Base-by-base conservation (phyloP, 2,888 invertebrate genomes). In the Tyria jacobaeae region DNA sequence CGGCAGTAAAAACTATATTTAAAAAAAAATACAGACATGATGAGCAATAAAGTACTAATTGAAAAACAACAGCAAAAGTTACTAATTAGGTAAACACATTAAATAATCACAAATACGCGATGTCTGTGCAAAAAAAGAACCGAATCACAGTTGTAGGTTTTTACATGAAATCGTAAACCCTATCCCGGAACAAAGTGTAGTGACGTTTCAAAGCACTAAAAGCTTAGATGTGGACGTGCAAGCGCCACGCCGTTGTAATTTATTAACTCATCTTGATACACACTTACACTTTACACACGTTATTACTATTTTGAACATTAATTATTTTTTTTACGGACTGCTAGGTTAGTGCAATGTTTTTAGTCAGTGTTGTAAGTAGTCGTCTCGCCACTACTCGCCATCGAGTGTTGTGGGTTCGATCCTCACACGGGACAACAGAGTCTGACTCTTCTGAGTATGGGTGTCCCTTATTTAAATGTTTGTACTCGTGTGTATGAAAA, bases 261-360 rank as follows among this genome's bases (percentile, higher is more conserved):
- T 56, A 61, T 56, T 50, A 41, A 48, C 17, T 47, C 34, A 52
- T 47, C 27, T 41, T 49, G 34, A 58, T 50, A 58, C 39, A 34
- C 34, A 48, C 25, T 24, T 34, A 17, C 48, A 57, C 56, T n/a
- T n/a, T n/a, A n/a, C n/a, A n/a, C n/a, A n/a, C n/a, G n/a, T n/a
- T n/a, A n/a, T n/a, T n/a, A n/a, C n/a, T n/a, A n/a, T n/a, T n/a
- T n/a, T n/a, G n/a, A n/a, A n/a, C n/a, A n/a, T n/a, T n/a, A n/a
- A n/a, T n/a, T n/a, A n/a, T n/a, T n/a, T n/a, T n/a, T n/a, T n/a
- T n/a, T n/a, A n/a, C n/a, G n/a, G n/a, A n/a, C n/a, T n/a, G n/a
- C n/a, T n/a, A n/a, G n/a, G n/a, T n/a, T n/a, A n/a, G n/a, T n/a
- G n/a, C n/a, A n/a, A n/a, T n/a, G n/a, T n/a, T n/a, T n/a, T n/a